A percentile compares a stretch with the other conserved stretches of the same genome.
phyloP scores from a whole-genome alignment of 1,140 invertebrate species.

The Euura lappo region DNA sequence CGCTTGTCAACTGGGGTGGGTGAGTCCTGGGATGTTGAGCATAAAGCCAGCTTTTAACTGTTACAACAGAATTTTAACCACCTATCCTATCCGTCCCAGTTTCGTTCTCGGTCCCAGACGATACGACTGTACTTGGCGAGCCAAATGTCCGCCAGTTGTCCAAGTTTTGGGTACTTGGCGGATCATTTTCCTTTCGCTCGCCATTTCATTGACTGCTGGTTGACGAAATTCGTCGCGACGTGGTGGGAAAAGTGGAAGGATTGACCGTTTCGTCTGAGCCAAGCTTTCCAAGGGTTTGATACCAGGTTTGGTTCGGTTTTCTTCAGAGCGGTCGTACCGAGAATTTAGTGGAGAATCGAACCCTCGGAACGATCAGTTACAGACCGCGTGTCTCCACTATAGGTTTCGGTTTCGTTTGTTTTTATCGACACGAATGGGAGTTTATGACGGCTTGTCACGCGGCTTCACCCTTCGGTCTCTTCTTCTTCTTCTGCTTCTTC shows the following conservation, averaged over 20 bases:
- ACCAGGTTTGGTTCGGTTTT: neutral
- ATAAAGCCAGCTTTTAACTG: neutral
- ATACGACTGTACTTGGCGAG: too few species aligned
- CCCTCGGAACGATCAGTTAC: constrained; percentile 40
- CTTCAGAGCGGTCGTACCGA: neutral
- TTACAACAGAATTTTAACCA: neutral
- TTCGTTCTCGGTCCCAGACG: too few species aligned
- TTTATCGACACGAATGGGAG: constrained; percentile 42
- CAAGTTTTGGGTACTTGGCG: neutral
- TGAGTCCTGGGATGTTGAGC: neutral
- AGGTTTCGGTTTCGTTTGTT: constrained; percentile 27
- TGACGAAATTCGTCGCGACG: too few species aligned
- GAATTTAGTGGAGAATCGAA: constrained; percentile 29
- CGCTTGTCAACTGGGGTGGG: constrained; percentile 2
- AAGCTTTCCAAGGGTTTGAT: neutral
- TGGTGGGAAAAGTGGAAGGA: too few species aligned
- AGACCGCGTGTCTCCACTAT: neutral
- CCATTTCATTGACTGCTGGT: too few species aligned
- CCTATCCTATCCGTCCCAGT: neutral
- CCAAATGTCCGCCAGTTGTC: neutral
- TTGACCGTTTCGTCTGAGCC: too few species aligned
- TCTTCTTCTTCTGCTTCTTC: neutral
- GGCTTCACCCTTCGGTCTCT: neutral
- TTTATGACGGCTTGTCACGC: constrained; percentile 42
- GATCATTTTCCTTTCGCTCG: too few species aligned